Evolutionary conservation across 2,797 vertebrate species (phyloP), one percentile per base, ranked within the genome.

Genomic region (Varecia variegata): DNA sequence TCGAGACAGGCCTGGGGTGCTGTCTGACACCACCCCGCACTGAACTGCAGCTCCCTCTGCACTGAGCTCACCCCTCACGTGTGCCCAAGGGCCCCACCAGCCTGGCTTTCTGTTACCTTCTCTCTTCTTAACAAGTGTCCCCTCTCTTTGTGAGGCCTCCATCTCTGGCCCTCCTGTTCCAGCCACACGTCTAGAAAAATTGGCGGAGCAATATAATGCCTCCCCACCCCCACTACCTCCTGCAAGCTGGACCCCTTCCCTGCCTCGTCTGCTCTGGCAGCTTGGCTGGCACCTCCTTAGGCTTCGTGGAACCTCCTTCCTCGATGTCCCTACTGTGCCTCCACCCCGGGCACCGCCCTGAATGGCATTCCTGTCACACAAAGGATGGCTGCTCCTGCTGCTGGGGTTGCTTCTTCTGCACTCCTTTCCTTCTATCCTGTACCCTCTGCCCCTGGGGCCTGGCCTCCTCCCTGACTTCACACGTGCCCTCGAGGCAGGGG

Each of bases 281-380:
- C 1, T 0, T 17, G 79, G n/a, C 2, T 1, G n/a, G 74, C 56
- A 14, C 21, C 56, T 67, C 38, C 56, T 27, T 21, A 20, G 14
- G 38, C 38, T 90, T 35, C 5, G 3, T 32, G 40, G 47, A 77
- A 45, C 30, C 77, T 12, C 15, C 21, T 67, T 54, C 25, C 7
- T 6, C 17, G 38, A 3, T 3, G 13, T 35, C 52, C 8, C 45
- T 5, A 6, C 27, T 47, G 11, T 47, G 52, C 23, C 62, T 45
- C 27, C 17, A 30, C 30, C 7, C 23, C 2, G 0, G 11, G 10
- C 0, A 0, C 9, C 1, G 2, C 25, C 23, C 7, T n/a, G 12
- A 50, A 21, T 2, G 8, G 17, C 6, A 20, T 17, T n/a, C 47
- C 52, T 23, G 14, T 38, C 35, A 23, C 14, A n/a, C 15, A 2